Evolutionary conservation across 35 echinoderm and acorn worm genomes (phyloP).

Genomic region (Antedon bifida): DNA sequence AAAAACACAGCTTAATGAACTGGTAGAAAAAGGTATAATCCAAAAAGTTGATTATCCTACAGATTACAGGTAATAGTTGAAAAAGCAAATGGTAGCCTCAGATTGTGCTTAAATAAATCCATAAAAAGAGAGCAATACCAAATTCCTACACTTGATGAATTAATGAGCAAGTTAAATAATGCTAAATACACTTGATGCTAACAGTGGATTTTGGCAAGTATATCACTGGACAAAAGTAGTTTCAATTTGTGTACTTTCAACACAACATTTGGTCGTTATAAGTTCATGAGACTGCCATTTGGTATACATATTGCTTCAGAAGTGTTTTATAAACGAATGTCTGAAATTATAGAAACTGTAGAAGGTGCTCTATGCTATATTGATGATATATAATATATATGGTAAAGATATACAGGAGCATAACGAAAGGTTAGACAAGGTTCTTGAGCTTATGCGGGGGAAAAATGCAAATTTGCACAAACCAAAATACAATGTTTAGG

Average conservation of each 20-base stretch:
- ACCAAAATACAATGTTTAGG: background rate
- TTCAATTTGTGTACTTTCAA: slow-evolving; percentile 44
- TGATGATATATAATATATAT: background rate
- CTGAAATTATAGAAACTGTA: slow-evolving; percentile 22
- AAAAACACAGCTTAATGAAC: background rate
- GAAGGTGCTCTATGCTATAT: slow-evolving; percentile 7
- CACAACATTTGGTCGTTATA: slow-evolving; percentile 53
- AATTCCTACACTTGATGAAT: background rate
- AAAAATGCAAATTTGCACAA: background rate
- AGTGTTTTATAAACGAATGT: slow-evolving; percentile 37
- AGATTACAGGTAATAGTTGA: slow-evolving; percentile 6
- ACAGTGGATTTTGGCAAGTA: slow-evolving; percentile 49
- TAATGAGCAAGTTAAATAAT: slow-evolving; percentile 1
- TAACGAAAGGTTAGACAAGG: background rate
- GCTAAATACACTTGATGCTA: slow-evolving; percentile 35
- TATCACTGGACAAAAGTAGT: slow-evolving; percentile 25
- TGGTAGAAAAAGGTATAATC: slow-evolving; percentile 3
- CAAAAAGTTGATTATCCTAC: slow-evolving; percentile 10
- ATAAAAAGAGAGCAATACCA: slow-evolving; percentile 15
- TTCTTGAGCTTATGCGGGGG: background rate
- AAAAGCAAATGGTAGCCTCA: background rate
- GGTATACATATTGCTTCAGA: slow-evolving; percentile 35
- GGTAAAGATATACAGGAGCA: background rate
- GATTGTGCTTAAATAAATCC: slow-evolving; percentile 3
- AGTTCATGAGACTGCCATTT: slow-evolving; percentile 46